Evolutionary conservation across 2,888 invertebrate genomes (phyloP).

Genomic region (Parnassius apollo): DNA sequence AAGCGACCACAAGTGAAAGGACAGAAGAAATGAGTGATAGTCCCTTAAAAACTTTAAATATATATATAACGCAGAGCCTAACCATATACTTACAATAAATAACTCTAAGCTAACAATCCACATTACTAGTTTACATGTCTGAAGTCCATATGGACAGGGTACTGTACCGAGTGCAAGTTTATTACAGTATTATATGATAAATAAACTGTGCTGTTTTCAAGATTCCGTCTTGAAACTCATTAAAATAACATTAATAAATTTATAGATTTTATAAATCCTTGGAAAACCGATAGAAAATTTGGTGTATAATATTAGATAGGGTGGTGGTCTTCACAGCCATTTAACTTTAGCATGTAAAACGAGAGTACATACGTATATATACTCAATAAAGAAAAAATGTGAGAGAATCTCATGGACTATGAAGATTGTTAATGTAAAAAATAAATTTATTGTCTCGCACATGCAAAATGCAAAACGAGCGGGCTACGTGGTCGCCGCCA

Average conservation of each 20-base stretch:
- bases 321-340: conserved; percentile 76
- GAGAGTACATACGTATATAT: conserved; percentile 23
- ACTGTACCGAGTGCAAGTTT: conserved; percentile 73
- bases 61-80: conserved; percentile 67
- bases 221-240: conserved; percentile 7
- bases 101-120: conserved; percentile 76
- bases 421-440: conserved; percentile 30
- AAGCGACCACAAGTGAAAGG: conserved; percentile 69
- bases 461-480: conserved; percentile 60
- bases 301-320: conserved; percentile 57
- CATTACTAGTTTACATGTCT: conserved; percentile 65
- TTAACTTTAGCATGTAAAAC: conserved; percentile 49
- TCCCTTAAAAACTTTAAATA: conserved; percentile 42
- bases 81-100: conserved; percentile 73
- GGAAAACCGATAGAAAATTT: conserved; percentile 59
- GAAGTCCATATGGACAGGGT: conserved; percentile 66
- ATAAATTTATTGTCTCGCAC: conserved; percentile 76
- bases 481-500: conserved; percentile 29
- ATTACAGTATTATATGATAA: conserved; percentile 20
- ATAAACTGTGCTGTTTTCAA: background rate
- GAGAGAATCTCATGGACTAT: conserved; percentile 17
- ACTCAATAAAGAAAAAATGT: conserved; percentile 23
- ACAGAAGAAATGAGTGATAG: conserved; percentile 49
- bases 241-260: conserved; percentile 55
- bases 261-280: conserved; percentile 53